Evolutionary conservation across 2,113 vertebrate species (phyloP).

Genomic region (Pseudonaja textilis): DNA sequence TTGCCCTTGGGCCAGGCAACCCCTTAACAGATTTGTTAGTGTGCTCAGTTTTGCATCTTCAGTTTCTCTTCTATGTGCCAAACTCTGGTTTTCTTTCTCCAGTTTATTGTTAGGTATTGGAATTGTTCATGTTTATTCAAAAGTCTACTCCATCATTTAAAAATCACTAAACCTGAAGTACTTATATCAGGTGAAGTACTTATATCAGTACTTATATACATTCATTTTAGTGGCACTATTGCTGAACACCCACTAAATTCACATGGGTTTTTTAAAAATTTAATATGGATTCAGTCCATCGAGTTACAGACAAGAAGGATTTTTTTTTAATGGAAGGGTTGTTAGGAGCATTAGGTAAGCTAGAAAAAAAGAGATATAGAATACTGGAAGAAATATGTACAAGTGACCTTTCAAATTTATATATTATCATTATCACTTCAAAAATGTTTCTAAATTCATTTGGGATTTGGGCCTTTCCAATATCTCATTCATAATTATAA

Average conservation of each 20-base stretch:
- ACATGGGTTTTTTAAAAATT: not conserved
- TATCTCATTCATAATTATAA: not conserved
- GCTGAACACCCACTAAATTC: not conserved
- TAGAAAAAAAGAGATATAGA: not conserved
- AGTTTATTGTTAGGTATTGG: not conserved
- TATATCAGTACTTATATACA: not conserved
- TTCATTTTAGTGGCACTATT: not conserved
- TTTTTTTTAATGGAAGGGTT: not conserved
- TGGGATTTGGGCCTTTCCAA: not conserved
- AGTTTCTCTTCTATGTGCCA: not conserved
- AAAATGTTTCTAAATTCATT: not conserved
- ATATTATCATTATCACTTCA: not conserved
- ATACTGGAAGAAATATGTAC: not conserved
- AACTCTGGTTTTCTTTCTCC: not conserved
- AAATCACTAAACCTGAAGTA: not conserved
- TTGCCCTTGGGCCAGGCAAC: not conserved
- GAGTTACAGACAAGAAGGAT: not conserved
- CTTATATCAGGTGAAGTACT: not conserved
- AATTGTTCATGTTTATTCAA: not conserved
- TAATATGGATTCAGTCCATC: no score
- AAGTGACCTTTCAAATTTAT: not conserved
- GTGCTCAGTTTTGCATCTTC: not conserved
- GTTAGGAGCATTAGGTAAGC: not conserved
- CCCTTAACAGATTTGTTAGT: slow-evolving; percentile 17
- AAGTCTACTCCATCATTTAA: not conserved